A percentile compares a stretch with the other conserved stretches of the same genome.
Evolutionary conservation across 2,797 vertebrate species (phyloP).

Genomic region (Eleutherodactylus coqui): DNA sequence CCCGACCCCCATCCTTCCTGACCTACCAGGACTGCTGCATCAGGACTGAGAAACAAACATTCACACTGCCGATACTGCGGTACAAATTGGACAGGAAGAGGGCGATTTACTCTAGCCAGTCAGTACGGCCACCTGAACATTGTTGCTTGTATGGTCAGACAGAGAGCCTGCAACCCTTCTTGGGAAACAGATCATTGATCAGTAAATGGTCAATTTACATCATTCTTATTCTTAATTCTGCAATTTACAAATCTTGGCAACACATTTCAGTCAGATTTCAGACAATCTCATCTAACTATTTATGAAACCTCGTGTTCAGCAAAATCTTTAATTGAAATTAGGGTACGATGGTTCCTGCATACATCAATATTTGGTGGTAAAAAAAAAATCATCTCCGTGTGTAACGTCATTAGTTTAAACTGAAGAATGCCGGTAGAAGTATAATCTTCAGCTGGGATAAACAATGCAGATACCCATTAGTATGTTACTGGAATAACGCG

Average conservation of each 20-base stretch:
- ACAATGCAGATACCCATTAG: background rate
- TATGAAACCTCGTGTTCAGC: background rate
- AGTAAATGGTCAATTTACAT: background rate
- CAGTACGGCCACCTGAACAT: too few species aligned
- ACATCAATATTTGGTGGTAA: background rate
- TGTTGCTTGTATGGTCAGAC: too few species aligned
- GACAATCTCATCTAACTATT: background rate
- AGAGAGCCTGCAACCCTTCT: too few species aligned
- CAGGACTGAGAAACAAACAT: too few species aligned
- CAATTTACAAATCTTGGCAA: conserved; percentile 1
- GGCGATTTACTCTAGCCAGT: too few species aligned
- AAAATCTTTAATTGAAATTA: conserved; percentile 1
- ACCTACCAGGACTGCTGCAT: too few species aligned
- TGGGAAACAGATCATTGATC: too few species aligned
- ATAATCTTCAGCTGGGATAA: background rate
- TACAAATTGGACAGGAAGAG: too few species aligned
- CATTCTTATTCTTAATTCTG: background rate
- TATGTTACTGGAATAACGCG: background rate
- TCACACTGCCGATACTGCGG: too few species aligned
- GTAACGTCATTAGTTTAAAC: background rate
- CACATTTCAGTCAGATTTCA: background rate
- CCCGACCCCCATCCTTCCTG: too few species aligned
- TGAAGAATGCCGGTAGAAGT: background rate
- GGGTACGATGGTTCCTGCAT: background rate
- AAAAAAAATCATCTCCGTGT: background rate